phyloP scores from a whole-genome alignment of 2,797 vertebrate species.

The Acrossocheilus wenchowensis region DNA sequence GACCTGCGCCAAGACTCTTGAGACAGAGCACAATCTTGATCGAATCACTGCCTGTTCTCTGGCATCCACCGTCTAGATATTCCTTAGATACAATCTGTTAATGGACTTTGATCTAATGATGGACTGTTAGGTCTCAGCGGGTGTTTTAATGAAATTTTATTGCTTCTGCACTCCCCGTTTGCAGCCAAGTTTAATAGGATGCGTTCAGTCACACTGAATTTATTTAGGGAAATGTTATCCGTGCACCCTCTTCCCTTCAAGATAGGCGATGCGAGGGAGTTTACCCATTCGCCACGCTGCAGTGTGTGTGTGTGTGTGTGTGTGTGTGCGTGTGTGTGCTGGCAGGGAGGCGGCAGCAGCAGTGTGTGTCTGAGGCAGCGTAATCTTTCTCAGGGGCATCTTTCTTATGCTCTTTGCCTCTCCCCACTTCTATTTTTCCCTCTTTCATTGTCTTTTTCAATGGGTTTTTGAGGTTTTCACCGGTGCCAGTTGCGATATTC shows the following conservation, averaged over 20 bases:
- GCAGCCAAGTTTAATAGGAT: slow-evolving; percentile 41
- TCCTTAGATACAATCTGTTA: slow-evolving; percentile 30
- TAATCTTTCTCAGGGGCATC: slow-evolving; percentile 55
- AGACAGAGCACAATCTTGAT: not conserved
- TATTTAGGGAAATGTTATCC: slow-evolving; percentile 55
- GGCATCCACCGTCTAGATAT: slow-evolving; percentile 11
- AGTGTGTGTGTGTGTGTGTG: slow-evolving; percentile 46
- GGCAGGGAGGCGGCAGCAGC: slow-evolving; percentile 29
- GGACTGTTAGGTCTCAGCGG: slow-evolving; percentile 21
- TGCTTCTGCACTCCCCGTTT: slow-evolving; percentile 16
- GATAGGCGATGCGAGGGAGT: slow-evolving; percentile 53
- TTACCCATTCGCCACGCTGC: slow-evolving; percentile 54
- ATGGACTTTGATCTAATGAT: slow-evolving; percentile 40
- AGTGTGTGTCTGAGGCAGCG: slow-evolving; percentile 48
- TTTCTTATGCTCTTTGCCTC: slow-evolving; percentile 38
- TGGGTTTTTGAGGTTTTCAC: slow-evolving; percentile 34
- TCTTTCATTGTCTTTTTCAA: slow-evolving; percentile 41
- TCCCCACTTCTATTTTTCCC: not conserved
- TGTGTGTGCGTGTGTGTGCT: slow-evolving; percentile 43
- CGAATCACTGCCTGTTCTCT: slow-evolving; percentile 11
- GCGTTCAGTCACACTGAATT: slow-evolving; percentile 52
- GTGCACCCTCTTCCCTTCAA: slow-evolving; percentile 11
- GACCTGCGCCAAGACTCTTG: not conserved
- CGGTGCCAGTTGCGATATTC: slow-evolving; percentile 24
- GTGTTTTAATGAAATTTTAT: slow-evolving; percentile 33